Evolutionary conservation across 2,797 vertebrate genomes (phyloP).

Genomic region (Phyllotis vaccarum): DNA sequence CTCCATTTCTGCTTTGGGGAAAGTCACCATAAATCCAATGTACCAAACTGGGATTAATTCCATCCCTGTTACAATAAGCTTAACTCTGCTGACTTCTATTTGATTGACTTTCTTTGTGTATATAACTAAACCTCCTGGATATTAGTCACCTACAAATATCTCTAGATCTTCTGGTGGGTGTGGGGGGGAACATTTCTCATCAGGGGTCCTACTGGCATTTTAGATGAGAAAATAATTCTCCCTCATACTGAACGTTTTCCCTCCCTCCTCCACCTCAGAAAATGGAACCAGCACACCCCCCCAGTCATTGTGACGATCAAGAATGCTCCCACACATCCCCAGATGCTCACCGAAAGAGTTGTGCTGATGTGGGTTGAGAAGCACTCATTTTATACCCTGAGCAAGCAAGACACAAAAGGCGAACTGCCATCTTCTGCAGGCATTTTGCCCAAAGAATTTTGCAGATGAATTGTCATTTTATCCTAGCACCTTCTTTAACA

Average conservation of each 20-base stretch:
- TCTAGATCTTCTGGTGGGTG: constrained; percentile 23
- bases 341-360: constrained; percentile 70
- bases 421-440: constrained; percentile 49
- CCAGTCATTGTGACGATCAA: constrained; percentile 74
- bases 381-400: constrained; percentile 70
- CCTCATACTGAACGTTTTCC: constrained; percentile 57
- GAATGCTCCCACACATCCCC: constrained; percentile 75
- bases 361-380: constrained; percentile 70
- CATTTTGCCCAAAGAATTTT: constrained; percentile 67
- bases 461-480: constrained; percentile 54
- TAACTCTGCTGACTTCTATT: constrained; percentile 61
- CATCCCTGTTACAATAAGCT: constrained; percentile 51
- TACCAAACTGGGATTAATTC: constrained; percentile 54
- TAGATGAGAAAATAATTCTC: constrained; percentile 58
- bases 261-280: constrained; percentile 60
- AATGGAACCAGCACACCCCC: constrained; percentile 51
- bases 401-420: constrained; percentile 70
- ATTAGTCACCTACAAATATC: constrained; percentile 58
- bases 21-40: constrained; percentile 39
- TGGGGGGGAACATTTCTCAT: constrained; percentile 36
- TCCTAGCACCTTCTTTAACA: constrained; percentile 39
- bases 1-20: constrained; percentile 61
- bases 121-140: constrained; percentile 69
- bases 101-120: constrained; percentile 66
- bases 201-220: constrained; percentile 17